Percentiles rank a stretch among this genome's conserved stretches.
phyloP scores from a whole-genome alignment of 2,888 invertebrate genomes.

The Stenchaetothrips biformis region DNA sequence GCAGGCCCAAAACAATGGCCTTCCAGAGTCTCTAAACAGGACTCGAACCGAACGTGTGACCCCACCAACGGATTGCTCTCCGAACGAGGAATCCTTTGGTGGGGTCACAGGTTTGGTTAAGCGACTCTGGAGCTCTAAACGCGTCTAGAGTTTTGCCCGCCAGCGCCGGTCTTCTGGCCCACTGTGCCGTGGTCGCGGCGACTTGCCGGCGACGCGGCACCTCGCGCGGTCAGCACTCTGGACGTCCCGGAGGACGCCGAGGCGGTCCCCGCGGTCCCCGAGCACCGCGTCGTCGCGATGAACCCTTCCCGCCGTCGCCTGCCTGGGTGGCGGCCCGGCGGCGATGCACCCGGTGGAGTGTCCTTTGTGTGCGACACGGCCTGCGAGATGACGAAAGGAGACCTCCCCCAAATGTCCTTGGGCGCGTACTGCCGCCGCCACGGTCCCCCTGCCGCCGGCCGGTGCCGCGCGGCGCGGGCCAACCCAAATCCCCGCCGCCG shows the following conservation, averaged over 20 bases:
- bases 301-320: not conserved
- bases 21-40: too few relatives aligned
- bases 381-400: constrained; percentile 7
- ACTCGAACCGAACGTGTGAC: too few relatives aligned
- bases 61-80: too few relatives aligned
- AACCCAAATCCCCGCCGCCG: not conserved
- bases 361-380: not conserved
- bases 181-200: not conserved
- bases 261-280: too few relatives aligned
- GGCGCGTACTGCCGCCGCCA: not conserved
- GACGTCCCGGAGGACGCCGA: too few relatives aligned
- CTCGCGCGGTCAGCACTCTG: not conserved
- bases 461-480: not conserved
- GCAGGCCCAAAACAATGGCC: not conserved
- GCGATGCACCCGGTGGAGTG: not conserved
- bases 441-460: not conserved
- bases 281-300: not conserved
- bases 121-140: too few relatives aligned
- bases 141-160: too few relatives aligned
- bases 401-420: constrained; percentile 22
- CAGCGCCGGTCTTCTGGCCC: too few relatives aligned
- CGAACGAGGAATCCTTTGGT: too few relatives aligned
- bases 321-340: not conserved
- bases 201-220: not conserved
- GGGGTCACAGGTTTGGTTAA: too few relatives aligned